Evolutionary conservation across 2,113 vertebrate genomes (phyloP).

Genomic region (Synodontis membranacea): DNA sequence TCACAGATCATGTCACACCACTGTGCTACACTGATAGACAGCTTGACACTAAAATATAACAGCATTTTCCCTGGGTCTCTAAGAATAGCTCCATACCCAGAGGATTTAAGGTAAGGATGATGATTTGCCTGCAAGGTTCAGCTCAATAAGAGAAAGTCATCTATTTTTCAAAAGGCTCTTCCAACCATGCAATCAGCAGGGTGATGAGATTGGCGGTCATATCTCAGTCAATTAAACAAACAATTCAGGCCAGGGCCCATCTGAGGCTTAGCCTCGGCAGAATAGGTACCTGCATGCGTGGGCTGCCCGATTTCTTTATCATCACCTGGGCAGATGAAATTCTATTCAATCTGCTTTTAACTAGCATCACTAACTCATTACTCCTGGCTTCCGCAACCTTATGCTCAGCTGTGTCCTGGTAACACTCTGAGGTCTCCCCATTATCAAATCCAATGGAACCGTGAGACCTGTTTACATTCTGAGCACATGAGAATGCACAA

Average conservation of each 20-base stretch:
- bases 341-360: conserved; percentile 21
- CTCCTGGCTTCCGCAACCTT: conserved; percentile 31
- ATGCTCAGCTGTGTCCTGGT: conserved; percentile 34
- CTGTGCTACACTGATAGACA: conserved; percentile 1
- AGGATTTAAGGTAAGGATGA: conserved; percentile 39
- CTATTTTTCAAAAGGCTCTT: conserved; percentile 54
- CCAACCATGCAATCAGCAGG: conserved; percentile 45
- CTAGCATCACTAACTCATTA: conserved; percentile 50
- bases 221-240: conserved; percentile 59
- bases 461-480: conserved; percentile 36
- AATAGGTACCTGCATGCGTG: conserved; percentile 34
- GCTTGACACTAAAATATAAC: conserved; percentile 31
- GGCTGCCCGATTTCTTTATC: conserved; percentile 39
- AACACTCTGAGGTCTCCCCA: conserved; percentile 15
- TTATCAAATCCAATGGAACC: conserved; percentile 33
- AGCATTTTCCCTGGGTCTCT: conserved; percentile 32
- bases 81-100: conserved; percentile 44
- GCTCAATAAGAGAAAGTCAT: conserved; percentile 54
- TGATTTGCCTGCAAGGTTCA: conserved; percentile 54
- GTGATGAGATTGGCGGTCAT: conserved; percentile 30
- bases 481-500: conserved; percentile 30
- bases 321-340: conserved; percentile 45
- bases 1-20: neutral
- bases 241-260: conserved; percentile 41
- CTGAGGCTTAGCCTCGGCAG: conserved; percentile 34